Evolutionary conservation across 2,888 invertebrate species (phyloP).

Genomic region (Fabriciana adippe): DNA sequence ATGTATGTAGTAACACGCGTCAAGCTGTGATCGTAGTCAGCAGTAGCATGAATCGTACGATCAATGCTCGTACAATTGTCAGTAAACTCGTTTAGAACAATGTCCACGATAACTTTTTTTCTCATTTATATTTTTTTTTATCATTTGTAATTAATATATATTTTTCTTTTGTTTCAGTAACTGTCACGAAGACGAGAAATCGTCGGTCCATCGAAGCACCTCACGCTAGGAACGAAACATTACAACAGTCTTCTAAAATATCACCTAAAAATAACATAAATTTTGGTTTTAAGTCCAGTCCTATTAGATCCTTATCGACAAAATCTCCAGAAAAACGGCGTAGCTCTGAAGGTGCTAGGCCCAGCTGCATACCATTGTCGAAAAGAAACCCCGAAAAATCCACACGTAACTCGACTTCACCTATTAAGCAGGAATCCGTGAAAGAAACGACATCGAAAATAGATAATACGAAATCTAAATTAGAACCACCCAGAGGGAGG

Average conservation of each 20-base stretch:
- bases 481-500: slow-evolving; percentile 59
- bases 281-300: slow-evolving; percentile 64
- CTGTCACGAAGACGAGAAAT: slow-evolving; percentile 62
- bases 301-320: slow-evolving; percentile 55
- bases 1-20: slow-evolving; percentile 43
- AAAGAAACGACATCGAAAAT: slow-evolving; percentile 55
- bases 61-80: slow-evolving; percentile 63
- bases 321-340: slow-evolving; percentile 66
- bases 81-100: slow-evolving; percentile 71
- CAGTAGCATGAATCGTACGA: slow-evolving; percentile 43
- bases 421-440: slow-evolving; percentile 65
- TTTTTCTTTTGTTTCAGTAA: slow-evolving; percentile 70
- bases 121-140: slow-evolving; percentile 47
- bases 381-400: slow-evolving; percentile 65
- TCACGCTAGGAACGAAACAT: slow-evolving; percentile 72
- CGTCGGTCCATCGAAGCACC: slow-evolving; percentile 69
- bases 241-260: slow-evolving; percentile 77
- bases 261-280: slow-evolving; percentile 71
- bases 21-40: slow-evolving; percentile 49
- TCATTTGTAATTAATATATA: slow-evolving; percentile 3
- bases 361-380: slow-evolving; percentile 73
- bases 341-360: slow-evolving; percentile 64
- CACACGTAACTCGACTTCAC: slow-evolving; percentile 61
- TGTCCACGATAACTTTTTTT: slow-evolving; percentile 64
- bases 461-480: slow-evolving; percentile 58